A percentile compares a stretch with the other conserved stretches of the same genome.
phyloP scores from a whole-genome alignment of 1,140 invertebrate genomes.

The Aphelinus atriplicis region DNA sequence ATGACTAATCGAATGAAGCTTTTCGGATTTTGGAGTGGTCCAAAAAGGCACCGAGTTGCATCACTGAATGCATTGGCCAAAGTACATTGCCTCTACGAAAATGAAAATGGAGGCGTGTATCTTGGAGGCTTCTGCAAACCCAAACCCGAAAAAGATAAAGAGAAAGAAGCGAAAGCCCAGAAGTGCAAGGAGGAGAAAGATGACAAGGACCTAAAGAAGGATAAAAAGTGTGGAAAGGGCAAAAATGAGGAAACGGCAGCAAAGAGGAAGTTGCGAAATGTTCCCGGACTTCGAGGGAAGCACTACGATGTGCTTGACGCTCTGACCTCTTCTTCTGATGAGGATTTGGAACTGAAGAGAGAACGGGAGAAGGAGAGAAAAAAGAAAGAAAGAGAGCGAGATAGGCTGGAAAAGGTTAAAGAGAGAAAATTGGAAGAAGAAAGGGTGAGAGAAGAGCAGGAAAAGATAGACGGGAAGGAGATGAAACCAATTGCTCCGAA shows the following conservation, averaged over 20 bases:
- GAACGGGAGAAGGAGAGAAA: conserved; percentile 24
- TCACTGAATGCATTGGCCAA: conserved; percentile 91
- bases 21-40: conserved; percentile 73
- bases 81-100: conserved; percentile 91
- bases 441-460: conserved; percentile 9
- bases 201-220: conserved; percentile 41
- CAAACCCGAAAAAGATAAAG: conserved; percentile 60
- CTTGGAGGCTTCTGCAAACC: conserved; percentile 68
- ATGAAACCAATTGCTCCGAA: conserved; percentile 45
- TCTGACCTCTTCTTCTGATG: conserved; percentile 68
- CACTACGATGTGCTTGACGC: conserved; percentile 81
- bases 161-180: conserved; percentile 40
- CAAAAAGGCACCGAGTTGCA: conserved; percentile 84
- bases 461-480: conserved; percentile 11
- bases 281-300: conserved; percentile 80
- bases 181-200: conserved; percentile 57
- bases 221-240: conserved; percentile 33
- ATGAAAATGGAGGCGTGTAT: conserved; percentile 80
- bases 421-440: neutral
- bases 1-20: conserved; percentile 63
- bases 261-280: conserved; percentile 74
- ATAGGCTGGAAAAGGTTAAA: conserved; percentile 3
- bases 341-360: conserved; percentile 57
- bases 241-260: conserved; percentile 46
- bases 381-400: conserved; percentile 13